Conservation (phyloP, 2,888 invertebrate species). For the Philhelius pedissequus region DNA sequence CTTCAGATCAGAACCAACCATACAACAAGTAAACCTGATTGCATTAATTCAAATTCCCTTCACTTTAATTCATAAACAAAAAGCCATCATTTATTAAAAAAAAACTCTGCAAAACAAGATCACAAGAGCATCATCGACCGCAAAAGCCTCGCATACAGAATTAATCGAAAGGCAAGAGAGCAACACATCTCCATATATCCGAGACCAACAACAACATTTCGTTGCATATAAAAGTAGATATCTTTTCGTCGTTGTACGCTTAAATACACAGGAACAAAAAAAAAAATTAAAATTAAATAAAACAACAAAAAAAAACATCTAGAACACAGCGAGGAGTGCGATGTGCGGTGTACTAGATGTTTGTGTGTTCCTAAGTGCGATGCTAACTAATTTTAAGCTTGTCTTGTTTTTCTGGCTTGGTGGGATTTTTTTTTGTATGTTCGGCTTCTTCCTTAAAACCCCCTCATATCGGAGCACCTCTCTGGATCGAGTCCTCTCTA, state of each 20-base stretch:
- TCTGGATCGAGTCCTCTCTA: slow-evolving; percentile 6
- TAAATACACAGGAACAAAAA: slow-evolving; percentile 30
- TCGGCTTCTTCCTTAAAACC: neutral
- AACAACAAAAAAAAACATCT: neutral
- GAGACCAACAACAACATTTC: neutral
- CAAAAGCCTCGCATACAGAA: neutral
- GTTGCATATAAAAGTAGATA: slow-evolving; percentile 52
- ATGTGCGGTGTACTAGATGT: slow-evolving; percentile 34
- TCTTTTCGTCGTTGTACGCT: slow-evolving; percentile 45
- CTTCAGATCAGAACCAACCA: neutral
- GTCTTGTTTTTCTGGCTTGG: slow-evolving; percentile 68
- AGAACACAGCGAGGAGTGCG: slow-evolving; percentile 53
- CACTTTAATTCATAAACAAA: slow-evolving; percentile 62
- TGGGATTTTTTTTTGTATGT: slow-evolving; percentile 29
- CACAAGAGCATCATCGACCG: slow-evolving; percentile 17
- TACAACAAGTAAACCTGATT: slow-evolving; percentile 30
- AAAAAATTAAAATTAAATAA: neutral
- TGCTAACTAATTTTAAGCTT: slow-evolving; percentile 66
- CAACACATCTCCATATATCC: neutral
- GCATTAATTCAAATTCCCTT: slow-evolving; percentile 67
- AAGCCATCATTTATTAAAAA: slow-evolving; percentile 20
- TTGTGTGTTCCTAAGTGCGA: slow-evolving; percentile 64
- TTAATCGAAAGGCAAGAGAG: slow-evolving; percentile 22
- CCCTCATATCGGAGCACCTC: neutral
- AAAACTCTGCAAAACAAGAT: slow-evolving; percentile 38